Conservation (phyloP, 2,888 invertebrate species). For the Ligdia adustata region DNA sequence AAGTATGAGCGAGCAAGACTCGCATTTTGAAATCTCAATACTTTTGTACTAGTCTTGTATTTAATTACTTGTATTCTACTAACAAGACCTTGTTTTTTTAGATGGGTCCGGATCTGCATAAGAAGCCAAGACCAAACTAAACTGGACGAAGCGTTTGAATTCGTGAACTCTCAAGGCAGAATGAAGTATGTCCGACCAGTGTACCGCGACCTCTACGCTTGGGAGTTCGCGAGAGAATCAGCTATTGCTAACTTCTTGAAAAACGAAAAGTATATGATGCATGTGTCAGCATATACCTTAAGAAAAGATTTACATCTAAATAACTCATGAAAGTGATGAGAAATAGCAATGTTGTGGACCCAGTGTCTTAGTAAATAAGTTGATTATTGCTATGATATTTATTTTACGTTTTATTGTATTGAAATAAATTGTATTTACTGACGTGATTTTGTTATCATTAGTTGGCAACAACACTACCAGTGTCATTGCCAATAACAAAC, state of each 20-base stretch:
- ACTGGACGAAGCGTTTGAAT: conserved; percentile 87
- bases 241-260: conserved; percentile 89
- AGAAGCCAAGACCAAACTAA: conserved; percentile 87
- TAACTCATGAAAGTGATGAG: no score
- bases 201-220: conserved; percentile 92
- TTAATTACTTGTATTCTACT: no score
- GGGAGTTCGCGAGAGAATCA: conserved; percentile 87
- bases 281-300: conserved; percentile 88
- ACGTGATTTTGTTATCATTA: no score
- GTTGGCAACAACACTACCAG: no score
- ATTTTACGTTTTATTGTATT: conserved; percentile 14
- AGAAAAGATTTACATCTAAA: conserved; percentile 90
- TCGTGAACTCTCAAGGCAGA: conserved; percentile 93
- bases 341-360: no score
- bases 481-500: no score
- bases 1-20: no score
- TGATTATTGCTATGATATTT: conserved; percentile 2
- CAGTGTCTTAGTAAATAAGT: conserved; percentile 20
- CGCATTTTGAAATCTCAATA: no score
- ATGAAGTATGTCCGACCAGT: conserved; percentile 96
- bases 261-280: conserved; percentile 92
- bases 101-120: conserved; percentile 92
- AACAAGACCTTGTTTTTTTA: no score
- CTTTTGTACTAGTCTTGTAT: no score
- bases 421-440: conserved; percentile 11